phyloP scores from a whole-genome alignment of 2,113 vertebrate species.

The Pangasianodon gigas region DNA sequence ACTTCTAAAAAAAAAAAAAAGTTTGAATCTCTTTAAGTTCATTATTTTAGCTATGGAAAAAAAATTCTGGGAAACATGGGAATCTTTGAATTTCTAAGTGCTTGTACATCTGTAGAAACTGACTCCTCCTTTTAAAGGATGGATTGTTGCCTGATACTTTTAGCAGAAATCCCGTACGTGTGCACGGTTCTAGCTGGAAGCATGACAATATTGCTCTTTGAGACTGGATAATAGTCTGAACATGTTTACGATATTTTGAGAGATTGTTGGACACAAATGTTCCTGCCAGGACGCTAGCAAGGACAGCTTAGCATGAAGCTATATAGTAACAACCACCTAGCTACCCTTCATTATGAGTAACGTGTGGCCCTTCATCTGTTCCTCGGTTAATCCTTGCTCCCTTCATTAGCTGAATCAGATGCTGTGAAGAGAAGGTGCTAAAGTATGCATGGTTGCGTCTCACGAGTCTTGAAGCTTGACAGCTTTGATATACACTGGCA shows the following conservation, averaged over 20 bases:
- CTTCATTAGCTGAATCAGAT: not conserved
- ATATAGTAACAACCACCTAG: no score
- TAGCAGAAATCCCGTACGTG: not conserved
- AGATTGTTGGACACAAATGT: not conserved
- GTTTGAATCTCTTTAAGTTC: not conserved
- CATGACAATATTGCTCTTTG: no score
- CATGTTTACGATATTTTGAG: no score
- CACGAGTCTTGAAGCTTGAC: constrained; percentile 6
- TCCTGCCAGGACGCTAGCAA: not conserved
- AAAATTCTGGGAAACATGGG: not conserved
- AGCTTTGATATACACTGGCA: constrained; percentile 22
- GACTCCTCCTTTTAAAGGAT: not conserved
- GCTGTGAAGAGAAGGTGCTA: not conserved
- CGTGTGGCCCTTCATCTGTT: not conserved
- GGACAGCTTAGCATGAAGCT: not conserved
- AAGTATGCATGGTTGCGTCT: not conserved
- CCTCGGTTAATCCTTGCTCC: not conserved
- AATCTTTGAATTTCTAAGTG: not conserved
- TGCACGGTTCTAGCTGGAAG: not conserved
- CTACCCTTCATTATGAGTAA: not conserved
- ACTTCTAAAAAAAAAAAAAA: not conserved
- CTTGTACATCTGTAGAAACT: not conserved
- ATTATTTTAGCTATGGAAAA: not conserved
- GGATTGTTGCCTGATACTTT: not conserved
- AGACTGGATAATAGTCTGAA: no score